Conservation (phyloP, 2,797 vertebrate genomes). For the Aeoliscus strigatus region DNA sequence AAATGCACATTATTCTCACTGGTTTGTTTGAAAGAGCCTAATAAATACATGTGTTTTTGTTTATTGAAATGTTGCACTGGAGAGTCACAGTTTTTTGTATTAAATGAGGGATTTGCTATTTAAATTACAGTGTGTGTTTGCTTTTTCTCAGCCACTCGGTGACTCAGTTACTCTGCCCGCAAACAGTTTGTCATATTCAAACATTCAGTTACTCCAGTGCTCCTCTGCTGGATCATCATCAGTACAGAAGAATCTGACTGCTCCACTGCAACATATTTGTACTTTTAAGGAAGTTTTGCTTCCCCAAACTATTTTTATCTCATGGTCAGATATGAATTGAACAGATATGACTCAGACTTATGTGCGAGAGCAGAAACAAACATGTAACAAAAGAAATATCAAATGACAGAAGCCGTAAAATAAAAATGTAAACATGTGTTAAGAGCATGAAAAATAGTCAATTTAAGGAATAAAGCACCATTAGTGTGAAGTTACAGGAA, state of each 20-base stretch:
- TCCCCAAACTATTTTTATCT: too few species aligned
- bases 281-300: background rate
- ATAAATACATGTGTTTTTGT: constrained; percentile 39
- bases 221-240: background rate
- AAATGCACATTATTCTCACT: constrained; percentile 24
- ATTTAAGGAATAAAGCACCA: constrained; percentile 19
- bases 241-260: too few species aligned
- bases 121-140: constrained; percentile 35
- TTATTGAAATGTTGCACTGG: constrained; percentile 52
- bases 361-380: too few species aligned
- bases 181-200: background rate
- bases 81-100: constrained; percentile 40
- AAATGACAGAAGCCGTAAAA: constrained; percentile 10
- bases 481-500: constrained; percentile 2
- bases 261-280: too few species aligned
- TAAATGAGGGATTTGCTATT: constrained; percentile 55
- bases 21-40: constrained; percentile 29
- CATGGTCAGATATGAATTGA: too few species aligned
- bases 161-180: too few species aligned
- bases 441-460: too few species aligned
- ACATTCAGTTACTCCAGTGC: background rate
- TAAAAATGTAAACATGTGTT: constrained; percentile 39
- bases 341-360: too few species aligned
- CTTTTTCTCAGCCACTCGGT: too few species aligned
- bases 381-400: constrained; percentile 4